Conservation (phyloP, 2,888 invertebrate genomes). For the Agriopis aurantiaria region DNA sequence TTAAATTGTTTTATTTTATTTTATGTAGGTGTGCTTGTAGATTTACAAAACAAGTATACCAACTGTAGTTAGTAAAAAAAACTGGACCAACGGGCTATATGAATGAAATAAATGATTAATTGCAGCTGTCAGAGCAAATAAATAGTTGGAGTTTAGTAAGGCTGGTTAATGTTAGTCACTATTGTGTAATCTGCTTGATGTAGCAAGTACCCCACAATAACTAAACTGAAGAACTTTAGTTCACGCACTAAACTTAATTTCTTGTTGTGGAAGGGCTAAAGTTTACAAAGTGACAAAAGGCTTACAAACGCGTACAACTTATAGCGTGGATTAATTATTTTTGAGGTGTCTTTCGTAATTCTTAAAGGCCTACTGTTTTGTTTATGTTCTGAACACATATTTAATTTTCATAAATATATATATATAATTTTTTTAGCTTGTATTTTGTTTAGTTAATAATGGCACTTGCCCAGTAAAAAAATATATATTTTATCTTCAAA, state of each 20-base stretch:
- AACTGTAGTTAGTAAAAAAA: too few relatives aligned
- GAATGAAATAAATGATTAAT: too few relatives aligned
- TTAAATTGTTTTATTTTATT: too few relatives aligned
- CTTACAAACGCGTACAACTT: slow-evolving; percentile 1
- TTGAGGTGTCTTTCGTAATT: not conserved
- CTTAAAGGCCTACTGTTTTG: not conserved
- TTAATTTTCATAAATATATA: too few relatives aligned
- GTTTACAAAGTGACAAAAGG: not conserved
- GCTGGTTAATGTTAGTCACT: not conserved
- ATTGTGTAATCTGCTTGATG: not conserved
- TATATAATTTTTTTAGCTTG: too few relatives aligned
- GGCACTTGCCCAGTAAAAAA: too few relatives aligned
- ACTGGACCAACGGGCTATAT: too few relatives aligned
- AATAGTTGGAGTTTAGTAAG: not conserved
- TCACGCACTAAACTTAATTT: slow-evolving; percentile 14
- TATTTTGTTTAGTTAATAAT: too few relatives aligned
- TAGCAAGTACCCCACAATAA: not conserved
- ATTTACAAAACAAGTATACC: too few relatives aligned
- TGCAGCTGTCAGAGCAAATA: too few relatives aligned
- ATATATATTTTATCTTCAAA: too few relatives aligned
- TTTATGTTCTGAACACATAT: not conserved
- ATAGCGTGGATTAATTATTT: not conserved
- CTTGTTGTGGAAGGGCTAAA: slow-evolving; percentile 4
- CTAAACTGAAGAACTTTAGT: not conserved
- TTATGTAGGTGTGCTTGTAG: too few relatives aligned